Conservation (phyloP, 1,140 invertebrate species). For the Harpegnathos saltator region DNA sequence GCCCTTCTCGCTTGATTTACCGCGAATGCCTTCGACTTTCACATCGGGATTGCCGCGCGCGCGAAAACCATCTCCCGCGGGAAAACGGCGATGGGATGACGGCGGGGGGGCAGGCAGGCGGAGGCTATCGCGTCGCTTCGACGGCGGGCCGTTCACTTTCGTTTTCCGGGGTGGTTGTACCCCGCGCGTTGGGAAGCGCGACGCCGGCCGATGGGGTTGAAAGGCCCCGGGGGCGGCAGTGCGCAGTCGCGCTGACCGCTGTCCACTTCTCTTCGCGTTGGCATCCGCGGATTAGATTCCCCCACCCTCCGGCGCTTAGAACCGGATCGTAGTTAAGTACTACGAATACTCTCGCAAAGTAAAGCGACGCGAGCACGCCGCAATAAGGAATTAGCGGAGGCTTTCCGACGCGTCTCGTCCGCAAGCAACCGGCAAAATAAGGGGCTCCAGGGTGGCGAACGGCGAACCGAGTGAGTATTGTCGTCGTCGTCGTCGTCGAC, state of each 20-base stretch:
- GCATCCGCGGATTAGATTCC: slow-evolving; percentile 49
- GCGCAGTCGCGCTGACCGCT: slow-evolving; percentile 81
- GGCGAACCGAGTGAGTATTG: slow-evolving; percentile 68
- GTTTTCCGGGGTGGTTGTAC: slow-evolving; percentile 70
- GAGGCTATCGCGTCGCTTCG: neutral
- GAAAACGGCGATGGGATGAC: too few species aligned
- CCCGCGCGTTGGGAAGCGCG: slow-evolving; percentile 5
- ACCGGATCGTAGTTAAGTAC: slow-evolving; percentile 15
- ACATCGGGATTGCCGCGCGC: too few species aligned
- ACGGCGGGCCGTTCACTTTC: slow-evolving; percentile 68
- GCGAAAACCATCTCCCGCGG: too few species aligned
- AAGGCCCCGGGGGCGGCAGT: neutral
- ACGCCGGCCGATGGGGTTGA: slow-evolving; percentile 45
- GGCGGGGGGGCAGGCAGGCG: too few species aligned
- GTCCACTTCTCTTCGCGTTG: slow-evolving; percentile 68
- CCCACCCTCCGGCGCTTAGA: slow-evolving; percentile 39
- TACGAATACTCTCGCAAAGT: slow-evolving; percentile 33
- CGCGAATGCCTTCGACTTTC: neutral
- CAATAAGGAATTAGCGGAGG: slow-evolving; percentile 4
- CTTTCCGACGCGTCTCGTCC: neutral
- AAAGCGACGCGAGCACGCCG: slow-evolving; percentile 15
- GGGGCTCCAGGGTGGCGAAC: slow-evolving; percentile 69
- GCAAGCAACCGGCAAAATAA: slow-evolving; percentile 62
- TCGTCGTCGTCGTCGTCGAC: neutral
- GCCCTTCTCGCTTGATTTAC: neutral